Conservation (phyloP, 2,113 vertebrate genomes). For the Diglossa brunneiventris region DNA sequence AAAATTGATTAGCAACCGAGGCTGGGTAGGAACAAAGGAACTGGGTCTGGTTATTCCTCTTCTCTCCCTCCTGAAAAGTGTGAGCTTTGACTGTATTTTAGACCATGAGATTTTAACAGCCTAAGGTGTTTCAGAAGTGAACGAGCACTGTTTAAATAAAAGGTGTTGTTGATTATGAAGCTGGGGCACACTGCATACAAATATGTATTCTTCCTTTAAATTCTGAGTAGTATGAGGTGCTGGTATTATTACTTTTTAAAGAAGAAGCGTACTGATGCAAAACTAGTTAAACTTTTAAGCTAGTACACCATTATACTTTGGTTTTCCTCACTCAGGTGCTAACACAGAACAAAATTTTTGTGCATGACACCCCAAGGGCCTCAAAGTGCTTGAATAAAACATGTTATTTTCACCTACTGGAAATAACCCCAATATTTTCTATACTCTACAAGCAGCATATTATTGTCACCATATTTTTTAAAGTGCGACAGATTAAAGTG, state of each 20-base stretch:
- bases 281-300: not conserved
- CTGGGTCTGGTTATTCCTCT: conserved; percentile 6
- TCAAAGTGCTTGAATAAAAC: conserved; percentile 13
- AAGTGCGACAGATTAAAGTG: not conserved
- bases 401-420: conserved; percentile 8
- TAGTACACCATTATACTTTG: not conserved
- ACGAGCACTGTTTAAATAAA: not conserved
- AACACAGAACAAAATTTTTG: not conserved
- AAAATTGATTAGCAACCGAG: conserved; percentile 37
- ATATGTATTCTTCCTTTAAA: not conserved
- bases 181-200: not conserved
- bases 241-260: not conserved
- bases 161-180: not conserved
- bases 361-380: not conserved
- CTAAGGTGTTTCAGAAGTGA: not conserved
- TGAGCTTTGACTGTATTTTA: not conserved
- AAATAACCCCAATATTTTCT: conserved; percentile 27
- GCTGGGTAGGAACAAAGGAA: conserved; percentile 20
- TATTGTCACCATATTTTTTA: not conserved
- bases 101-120: not conserved
- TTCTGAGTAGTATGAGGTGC: not conserved
- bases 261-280: not conserved
- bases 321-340: not conserved
- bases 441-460: not conserved
- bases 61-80: conserved; percentile 5